phyloP scores from a whole-genome alignment of 2,888 invertebrate species.

The Lasioglossum figueresi region DNA sequence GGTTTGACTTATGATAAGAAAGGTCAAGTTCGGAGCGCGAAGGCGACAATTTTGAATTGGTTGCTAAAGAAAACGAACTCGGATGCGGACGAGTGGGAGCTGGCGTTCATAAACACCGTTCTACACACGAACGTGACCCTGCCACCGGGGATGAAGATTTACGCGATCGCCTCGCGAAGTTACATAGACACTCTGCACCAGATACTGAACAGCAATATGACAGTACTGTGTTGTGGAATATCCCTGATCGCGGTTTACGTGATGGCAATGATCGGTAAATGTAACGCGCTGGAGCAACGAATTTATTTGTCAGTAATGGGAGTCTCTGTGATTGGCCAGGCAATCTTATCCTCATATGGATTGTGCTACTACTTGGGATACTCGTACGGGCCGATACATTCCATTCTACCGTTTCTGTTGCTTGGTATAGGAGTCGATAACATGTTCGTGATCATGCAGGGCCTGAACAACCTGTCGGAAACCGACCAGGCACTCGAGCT shows the following conservation, averaged over 20 bases:
- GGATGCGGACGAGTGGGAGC: conserved; percentile 78
- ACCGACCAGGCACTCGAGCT: conserved; percentile 72
- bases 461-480: conserved; percentile 76
- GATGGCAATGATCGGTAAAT: conserved; percentile 81
- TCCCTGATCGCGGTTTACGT: conserved; percentile 81
- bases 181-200: conserved; percentile 79
- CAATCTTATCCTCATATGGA: conserved; percentile 82
- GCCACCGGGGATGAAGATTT: conserved; percentile 78
- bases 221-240: conserved; percentile 80
- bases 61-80: conserved; percentile 78
- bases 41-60: conserved; percentile 81
- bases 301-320: conserved; percentile 81
- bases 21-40: conserved; percentile 76
- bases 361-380: conserved; percentile 81
- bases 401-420: conserved; percentile 82
- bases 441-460: conserved; percentile 83
- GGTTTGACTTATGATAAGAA: conserved; percentile 73
- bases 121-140: conserved; percentile 74
- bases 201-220: conserved; percentile 80
- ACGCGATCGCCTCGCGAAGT: conserved; percentile 79
- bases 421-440: conserved; percentile 84
- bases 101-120: conserved; percentile 76
- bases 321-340: conserved; percentile 81
- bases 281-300: conserved; percentile 80
- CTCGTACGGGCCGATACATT: conserved; percentile 82